phyloP scores from a whole-genome alignment of 2,888 invertebrate genomes.

The Diadegma fenestrale region DNA sequence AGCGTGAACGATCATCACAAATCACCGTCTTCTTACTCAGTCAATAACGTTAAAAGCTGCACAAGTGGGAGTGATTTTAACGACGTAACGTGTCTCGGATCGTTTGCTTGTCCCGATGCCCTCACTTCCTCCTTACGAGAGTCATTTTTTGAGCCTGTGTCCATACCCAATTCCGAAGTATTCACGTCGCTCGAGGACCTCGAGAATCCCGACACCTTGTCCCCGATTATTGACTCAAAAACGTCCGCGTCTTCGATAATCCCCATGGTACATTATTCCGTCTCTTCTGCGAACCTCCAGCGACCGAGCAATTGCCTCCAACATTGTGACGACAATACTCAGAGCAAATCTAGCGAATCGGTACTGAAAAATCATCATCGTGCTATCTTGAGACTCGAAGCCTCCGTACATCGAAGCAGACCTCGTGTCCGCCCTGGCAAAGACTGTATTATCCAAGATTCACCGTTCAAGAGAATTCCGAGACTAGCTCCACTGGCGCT shows the following conservation, averaged over 20 bases:
- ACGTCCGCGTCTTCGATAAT: slow-evolving; percentile 29
- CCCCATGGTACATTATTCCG: slow-evolving; percentile 72
- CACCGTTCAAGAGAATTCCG: slow-evolving; percentile 68
- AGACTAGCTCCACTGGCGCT: slow-evolving; percentile 78
- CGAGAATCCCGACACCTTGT: slow-evolving; percentile 67
- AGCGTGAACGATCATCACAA: slow-evolving; percentile 76
- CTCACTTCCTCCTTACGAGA: slow-evolving; percentile 80
- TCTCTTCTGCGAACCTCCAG: slow-evolving; percentile 79
- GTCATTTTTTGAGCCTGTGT: slow-evolving; percentile 81
- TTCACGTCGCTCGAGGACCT: slow-evolving; percentile 81
- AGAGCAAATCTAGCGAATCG: slow-evolving; percentile 81
- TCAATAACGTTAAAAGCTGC: slow-evolving; percentile 80
- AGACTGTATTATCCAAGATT: slow-evolving; percentile 73
- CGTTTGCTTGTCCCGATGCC: slow-evolving; percentile 81
- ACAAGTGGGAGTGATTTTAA: slow-evolving; percentile 81
- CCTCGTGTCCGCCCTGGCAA: slow-evolving; percentile 71
- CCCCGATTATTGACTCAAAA: slow-evolving; percentile 44
- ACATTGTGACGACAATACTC: slow-evolving; percentile 68
- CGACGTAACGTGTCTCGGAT: slow-evolving; percentile 80
- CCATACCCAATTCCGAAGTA: slow-evolving; percentile 80
- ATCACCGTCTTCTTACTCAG: slow-evolving; percentile 81
- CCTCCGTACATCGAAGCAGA: slow-evolving; percentile 75
- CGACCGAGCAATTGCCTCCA: slow-evolving; percentile 48
- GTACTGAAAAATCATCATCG: slow-evolving; percentile 72
- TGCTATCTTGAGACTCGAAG: slow-evolving; percentile 75